Evolutionary conservation across 2,888 invertebrate genomes (phyloP).

Genomic region (Amblyteles armatorius): DNA sequence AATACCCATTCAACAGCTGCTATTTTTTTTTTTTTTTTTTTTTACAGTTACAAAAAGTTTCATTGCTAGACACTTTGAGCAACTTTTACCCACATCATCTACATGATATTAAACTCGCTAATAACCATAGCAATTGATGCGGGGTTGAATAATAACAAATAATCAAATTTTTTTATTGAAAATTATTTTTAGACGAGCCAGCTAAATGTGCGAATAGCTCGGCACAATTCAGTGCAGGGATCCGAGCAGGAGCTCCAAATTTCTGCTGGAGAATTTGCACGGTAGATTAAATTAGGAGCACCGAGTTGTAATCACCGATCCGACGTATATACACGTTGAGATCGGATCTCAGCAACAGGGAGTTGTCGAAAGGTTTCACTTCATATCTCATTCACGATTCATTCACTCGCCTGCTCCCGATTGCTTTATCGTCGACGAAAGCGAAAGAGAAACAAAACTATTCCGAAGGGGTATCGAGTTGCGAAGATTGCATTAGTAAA

Average conservation of each 20-base stretch:
- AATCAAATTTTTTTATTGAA: no score
- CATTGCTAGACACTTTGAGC: background rate
- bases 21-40: background rate
- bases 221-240: background rate
- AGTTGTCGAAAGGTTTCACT: background rate
- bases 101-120: no score
- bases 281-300: background rate
- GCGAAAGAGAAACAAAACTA: slow-evolving; percentile 32
- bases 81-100: no score
- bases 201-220: background rate
- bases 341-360: background rate
- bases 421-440: slow-evolving; percentile 35
- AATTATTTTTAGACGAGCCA: background rate
- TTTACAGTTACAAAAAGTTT: background rate
- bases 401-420: slow-evolving; percentile 29
- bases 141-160: no score
- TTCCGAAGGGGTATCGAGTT: slow-evolving; percentile 35
- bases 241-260: background rate
- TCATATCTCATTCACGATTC: slow-evolving; percentile 7
- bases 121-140: no score
- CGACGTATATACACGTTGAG: background rate
- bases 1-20: background rate
- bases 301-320: background rate
- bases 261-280: background rate
- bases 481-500: slow-evolving; percentile 33